Percentiles rank a stretch among this genome's conserved stretches.
Evolutionary conservation across 1,140 invertebrate genomes (phyloP).

Genomic region (Drosophila pallidifrons): DNA sequence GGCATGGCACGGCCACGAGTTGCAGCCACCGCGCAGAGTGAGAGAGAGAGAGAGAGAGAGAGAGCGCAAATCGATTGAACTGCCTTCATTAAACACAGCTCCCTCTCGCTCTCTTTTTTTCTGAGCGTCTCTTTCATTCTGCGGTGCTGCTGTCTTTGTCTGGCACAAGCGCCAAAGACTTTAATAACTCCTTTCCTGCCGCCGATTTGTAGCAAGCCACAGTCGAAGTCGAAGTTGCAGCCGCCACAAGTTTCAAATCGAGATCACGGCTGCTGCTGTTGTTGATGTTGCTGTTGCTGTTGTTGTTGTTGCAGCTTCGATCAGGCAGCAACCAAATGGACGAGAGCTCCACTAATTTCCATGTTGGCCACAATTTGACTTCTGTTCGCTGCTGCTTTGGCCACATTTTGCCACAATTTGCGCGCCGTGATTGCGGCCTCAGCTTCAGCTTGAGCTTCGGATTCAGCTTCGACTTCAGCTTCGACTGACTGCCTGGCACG

Average conservation of each 20-base stretch:
- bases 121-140: constrained; percentile 20
- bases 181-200: constrained; percentile 82
- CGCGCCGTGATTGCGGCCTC: constrained; percentile 67
- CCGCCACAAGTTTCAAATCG: constrained; percentile 49
- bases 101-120: constrained; percentile 6
- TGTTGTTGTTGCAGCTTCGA: constrained; percentile 48
- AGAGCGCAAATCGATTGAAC: constrained; percentile 80
- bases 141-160: constrained; percentile 28
- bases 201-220: constrained; percentile 60
- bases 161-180: constrained; percentile 46
- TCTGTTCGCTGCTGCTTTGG: constrained; percentile 60
- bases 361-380: constrained; percentile 82
- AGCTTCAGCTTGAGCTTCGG: constrained; percentile 1
- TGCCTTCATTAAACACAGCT: constrained; percentile 77
- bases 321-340: constrained; percentile 47
- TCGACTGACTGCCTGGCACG: constrained; percentile 50
- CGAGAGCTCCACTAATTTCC: constrained; percentile 73
- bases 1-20: constrained; percentile 65
- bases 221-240: constrained; percentile 30
- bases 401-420: constrained; percentile 67
- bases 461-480: constrained; percentile 2
- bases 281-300: constrained; percentile 12
- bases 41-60: constrained; percentile 15
- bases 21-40: constrained; percentile 36
- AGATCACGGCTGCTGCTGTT: constrained; percentile 53